Evolutionary conservation across 2,888 invertebrate genomes (phyloP).

Genomic region (Agrilus biguttatus): DNA sequence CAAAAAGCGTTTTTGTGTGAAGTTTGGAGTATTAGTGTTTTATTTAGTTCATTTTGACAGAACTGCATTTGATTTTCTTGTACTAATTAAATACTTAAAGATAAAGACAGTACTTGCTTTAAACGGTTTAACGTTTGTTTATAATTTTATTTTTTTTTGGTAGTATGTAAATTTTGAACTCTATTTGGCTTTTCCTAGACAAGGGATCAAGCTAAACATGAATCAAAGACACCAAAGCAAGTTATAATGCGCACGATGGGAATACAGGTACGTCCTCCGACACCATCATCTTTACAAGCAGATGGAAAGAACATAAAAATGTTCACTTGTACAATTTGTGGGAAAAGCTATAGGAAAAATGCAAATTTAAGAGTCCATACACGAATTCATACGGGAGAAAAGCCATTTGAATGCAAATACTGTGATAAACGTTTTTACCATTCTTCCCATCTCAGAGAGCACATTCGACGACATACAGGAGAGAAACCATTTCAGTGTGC

Average conservation of each 20-base stretch:
- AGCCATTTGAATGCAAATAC: conserved; percentile 29
- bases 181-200: too few species aligned
- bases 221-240: conserved; percentile 10
- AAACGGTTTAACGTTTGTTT: too few species aligned
- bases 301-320: conserved; percentile 13
- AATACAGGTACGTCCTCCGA: conserved; percentile 22
- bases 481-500: conserved; percentile 29
- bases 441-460: conserved; percentile 27
- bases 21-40: too few species aligned
- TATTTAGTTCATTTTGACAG: too few species aligned
- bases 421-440: conserved; percentile 29
- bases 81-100: too few species aligned
- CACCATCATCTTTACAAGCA: conserved; percentile 13
- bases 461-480: conserved; percentile 27
- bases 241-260: conserved; percentile 24
- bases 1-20: too few species aligned
- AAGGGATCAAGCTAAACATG: conserved; percentile 1
- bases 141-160: too few species aligned
- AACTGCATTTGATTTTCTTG: too few species aligned
- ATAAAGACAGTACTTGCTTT: too few species aligned
- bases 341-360: conserved; percentile 26
- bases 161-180: too few species aligned
- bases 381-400: conserved; percentile 28
- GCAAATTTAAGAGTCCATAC: conserved; percentile 28
- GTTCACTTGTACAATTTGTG: conserved; percentile 23